These are phyloP conservation scores for Amphibalanus amphitrite DNA, from an alignment of 1,140 invertebrate genomes.

Conservation along the genomic window DNA sequence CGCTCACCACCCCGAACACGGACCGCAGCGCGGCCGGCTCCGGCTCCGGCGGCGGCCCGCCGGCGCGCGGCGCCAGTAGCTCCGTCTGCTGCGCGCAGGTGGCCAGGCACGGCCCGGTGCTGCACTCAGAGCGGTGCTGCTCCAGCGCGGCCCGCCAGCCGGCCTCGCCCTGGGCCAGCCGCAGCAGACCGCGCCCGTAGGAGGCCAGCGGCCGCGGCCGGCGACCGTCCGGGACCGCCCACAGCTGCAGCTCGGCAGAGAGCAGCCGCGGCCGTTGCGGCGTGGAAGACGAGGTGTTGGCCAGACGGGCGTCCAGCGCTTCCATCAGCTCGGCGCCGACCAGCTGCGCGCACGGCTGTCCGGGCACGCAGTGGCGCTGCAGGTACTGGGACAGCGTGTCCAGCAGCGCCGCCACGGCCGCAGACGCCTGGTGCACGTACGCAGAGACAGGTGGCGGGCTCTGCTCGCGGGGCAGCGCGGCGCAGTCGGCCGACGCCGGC, in stretches of 20 bases:
- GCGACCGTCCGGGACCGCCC: slow-evolving; percentile 17
- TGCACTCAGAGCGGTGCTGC: slow-evolving; percentile 21
- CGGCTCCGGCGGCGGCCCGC: slow-evolving; percentile 19
- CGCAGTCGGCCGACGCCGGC: slow-evolving; percentile 27
- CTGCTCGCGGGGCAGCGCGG: slow-evolving; percentile 26
- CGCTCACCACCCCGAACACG: slow-evolving; percentile 27
- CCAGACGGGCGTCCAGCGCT: slow-evolving; percentile 14
- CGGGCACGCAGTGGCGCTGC: slow-evolving; percentile 18
- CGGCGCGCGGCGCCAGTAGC: slow-evolving; percentile 23
- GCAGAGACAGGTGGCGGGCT: slow-evolving; percentile 26
- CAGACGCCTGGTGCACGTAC: slow-evolving; percentile 28
- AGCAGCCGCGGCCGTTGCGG: slow-evolving; percentile 23
- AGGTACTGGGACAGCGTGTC: slow-evolving; percentile 24
- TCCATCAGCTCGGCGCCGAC: slow-evolving; percentile 16
- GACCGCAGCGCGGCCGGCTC: slow-evolving; percentile 25
- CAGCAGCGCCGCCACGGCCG: slow-evolving; percentile 27
- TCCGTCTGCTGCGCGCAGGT: slow-evolving; percentile 20
- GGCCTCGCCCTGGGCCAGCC: slow-evolving; percentile 17
- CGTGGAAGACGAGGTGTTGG: slow-evolving; percentile 22
- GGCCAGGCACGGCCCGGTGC: slow-evolving; percentile 21
- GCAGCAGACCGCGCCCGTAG: slow-evolving; percentile 22
- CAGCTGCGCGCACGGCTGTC: slow-evolving; percentile 17
- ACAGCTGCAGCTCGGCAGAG: slow-evolving; percentile 20
- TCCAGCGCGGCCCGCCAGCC: slow-evolving; percentile 15
- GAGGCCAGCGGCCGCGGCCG: slow-evolving; percentile 19